Evolutionary conservation across 2,797 vertebrate genomes (phyloP).

Genomic region (Sarcophilus harrisii): DNA sequence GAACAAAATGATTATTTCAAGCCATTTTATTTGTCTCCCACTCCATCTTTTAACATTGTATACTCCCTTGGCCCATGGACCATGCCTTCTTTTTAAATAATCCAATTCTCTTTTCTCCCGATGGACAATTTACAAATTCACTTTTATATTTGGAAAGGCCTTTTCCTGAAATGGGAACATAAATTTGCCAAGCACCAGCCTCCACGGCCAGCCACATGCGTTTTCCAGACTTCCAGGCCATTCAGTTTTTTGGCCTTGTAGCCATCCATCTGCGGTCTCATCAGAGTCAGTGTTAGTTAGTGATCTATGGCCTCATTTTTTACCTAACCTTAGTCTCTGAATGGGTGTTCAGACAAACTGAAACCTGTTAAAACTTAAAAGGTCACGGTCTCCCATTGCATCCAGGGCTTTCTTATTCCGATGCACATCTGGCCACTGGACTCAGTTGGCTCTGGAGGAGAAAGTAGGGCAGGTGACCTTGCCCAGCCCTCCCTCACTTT

Average conservation of each 20-base stretch:
- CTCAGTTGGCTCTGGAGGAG: too few relatives aligned
- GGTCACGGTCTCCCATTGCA: too few relatives aligned
- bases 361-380: too few relatives aligned
- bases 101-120: not conserved
- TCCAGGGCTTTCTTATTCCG: too few relatives aligned
- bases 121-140: not conserved
- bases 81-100: not conserved
- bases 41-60: not conserved
- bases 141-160: not conserved
- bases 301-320: not conserved
- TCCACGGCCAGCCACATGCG: not conserved
- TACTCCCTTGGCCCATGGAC: not conserved
- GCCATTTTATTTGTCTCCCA: not conserved
- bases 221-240: not conserved
- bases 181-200: not conserved
- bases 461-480: too few relatives aligned
- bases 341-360: too few relatives aligned
- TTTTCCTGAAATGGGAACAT: not conserved
- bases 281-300: not conserved
- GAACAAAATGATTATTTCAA: not conserved
- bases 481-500: too few relatives aligned
- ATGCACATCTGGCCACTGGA: too few relatives aligned
- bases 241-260: not conserved
- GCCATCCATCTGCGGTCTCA: not conserved
- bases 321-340: too few relatives aligned